These are phyloP conservation scores for Drosophila tani DNA, from an alignment of 1,140 invertebrate genomes.

Conservation along the genomic window DNA sequence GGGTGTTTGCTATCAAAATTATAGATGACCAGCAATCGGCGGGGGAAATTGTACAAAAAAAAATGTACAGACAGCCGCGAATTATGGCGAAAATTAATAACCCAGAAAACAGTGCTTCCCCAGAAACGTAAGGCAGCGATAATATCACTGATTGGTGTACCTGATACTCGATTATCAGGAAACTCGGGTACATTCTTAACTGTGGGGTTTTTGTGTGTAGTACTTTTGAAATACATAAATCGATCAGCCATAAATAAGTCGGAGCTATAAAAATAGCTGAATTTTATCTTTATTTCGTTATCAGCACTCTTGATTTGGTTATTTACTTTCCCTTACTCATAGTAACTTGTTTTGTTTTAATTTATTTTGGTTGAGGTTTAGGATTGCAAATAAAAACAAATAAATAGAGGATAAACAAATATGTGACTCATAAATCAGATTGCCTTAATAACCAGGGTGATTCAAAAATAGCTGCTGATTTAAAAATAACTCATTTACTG, in stretches of 20 bases:
- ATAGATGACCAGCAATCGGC: constrained; percentile 46
- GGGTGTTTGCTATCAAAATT: constrained; percentile 48
- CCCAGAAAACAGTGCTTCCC: constrained; percentile 5
- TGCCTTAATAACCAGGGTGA: too few relatives aligned
- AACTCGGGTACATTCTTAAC: neutral
- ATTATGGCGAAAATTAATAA: constrained; percentile 48
- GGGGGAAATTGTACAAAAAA: constrained; percentile 24
- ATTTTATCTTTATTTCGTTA: neutral
- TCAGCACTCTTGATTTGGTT: neutral
- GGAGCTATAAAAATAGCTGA: neutral
- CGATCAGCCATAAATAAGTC: neutral
- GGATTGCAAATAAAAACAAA: neutral
- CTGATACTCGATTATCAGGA: neutral
- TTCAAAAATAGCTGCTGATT: neutral
- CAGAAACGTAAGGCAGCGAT: neutral
- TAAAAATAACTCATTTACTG: neutral
- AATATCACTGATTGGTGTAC: neutral
- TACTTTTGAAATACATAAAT: neutral
- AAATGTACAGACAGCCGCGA: constrained; percentile 23
- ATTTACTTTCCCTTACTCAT: neutral
- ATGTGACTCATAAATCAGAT: too few relatives aligned
- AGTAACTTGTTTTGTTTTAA: neutral
- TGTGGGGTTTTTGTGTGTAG: neutral
- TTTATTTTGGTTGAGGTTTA: neutral
- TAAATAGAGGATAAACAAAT: too few relatives aligned